Evolutionary conservation across 2,797 vertebrate species (phyloP).

Genomic region (Chaetophractus vellerosus): DNA sequence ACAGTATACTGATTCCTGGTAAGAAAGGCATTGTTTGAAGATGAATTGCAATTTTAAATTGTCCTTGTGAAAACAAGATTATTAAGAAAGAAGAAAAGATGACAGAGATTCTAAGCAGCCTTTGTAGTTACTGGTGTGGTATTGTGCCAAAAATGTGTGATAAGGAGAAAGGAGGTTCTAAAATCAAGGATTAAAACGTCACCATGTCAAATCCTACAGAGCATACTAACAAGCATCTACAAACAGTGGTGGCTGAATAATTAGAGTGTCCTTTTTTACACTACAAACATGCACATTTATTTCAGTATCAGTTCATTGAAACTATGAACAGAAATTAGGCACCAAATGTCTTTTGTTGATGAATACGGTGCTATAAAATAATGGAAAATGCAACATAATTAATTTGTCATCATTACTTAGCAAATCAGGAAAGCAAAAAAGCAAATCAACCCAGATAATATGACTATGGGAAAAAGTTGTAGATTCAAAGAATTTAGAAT

Average conservation of each 20-base stretch:
- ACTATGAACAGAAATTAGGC: constrained; percentile 5
- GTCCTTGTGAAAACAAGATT: constrained; percentile 41
- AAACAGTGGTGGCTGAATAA: fast-evolving
- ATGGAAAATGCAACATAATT: too few relatives aligned
- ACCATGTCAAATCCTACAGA: not conserved
- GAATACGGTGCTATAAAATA: too few relatives aligned
- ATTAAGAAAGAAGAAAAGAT: constrained; percentile 45
- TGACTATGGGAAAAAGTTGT: too few relatives aligned
- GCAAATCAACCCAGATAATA: too few relatives aligned
- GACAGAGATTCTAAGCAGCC: constrained; percentile 43
- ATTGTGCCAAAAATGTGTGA: not conserved
- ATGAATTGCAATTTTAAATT: constrained; percentile 69
- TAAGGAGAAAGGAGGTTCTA: not conserved
- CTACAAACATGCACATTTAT: not conserved
- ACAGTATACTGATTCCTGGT: constrained; percentile 7
- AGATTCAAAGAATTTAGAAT: too few relatives aligned
- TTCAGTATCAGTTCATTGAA: not conserved
- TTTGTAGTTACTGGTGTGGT: not conserved
- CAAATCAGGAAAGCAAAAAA: too few relatives aligned
- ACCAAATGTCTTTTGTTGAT: constrained; percentile 34
- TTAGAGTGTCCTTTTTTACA: not conserved
- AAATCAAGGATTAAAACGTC: constrained; percentile 50
- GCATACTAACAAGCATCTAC: not conserved
- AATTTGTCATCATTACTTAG: too few relatives aligned
- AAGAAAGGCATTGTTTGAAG: constrained; percentile 65